Evolutionary conservation across 2,888 invertebrate genomes (phyloP), one percentile per base, ranked within the genome.

Genomic region (Drosophila paranaensis): DNA sequence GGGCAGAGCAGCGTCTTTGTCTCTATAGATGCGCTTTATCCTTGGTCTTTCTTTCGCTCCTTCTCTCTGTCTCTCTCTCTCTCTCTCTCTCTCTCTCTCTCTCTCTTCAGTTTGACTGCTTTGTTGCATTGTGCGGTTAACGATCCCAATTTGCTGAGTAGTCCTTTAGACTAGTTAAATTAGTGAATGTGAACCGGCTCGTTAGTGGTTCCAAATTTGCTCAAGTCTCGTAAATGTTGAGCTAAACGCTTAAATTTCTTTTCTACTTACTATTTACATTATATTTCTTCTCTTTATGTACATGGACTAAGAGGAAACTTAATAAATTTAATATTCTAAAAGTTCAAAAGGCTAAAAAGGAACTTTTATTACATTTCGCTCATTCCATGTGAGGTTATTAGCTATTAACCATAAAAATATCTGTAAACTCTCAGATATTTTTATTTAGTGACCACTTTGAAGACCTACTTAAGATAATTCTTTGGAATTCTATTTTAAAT

Each of bases 1-100:
- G 80, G 85, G 85, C 81, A 64, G 77, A 57, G 66, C 53, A 65
- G 30, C 66, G 63, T 77, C 81, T 72, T 80, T 80, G 65, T 71
- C 74, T 77, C 70, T 46, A 50, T 48, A 20, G 33, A 16, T 13
- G 16, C 48, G 39, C 39, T 8, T 43, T 40, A 46, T 37, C 37
- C 27, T 8, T 6, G 6, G 8, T 33, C 30, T 33, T 6, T 27
- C 27, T 27, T 6, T 10, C 5, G 35, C 33, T 46, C 20, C 40
- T 39, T 56, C 43, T 62, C 46, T 27, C 33, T 35, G 30, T 3
- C 11, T 33, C 9, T 30, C 9, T 16, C 9, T 33, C 20, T 37
- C 4, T n/a, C n/a, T n/a, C n/a, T n/a, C n/a, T n/a, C n/a, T n/a
- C 20, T 2, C 20, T 20, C 20, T 20, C 20, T 20, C 2, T 20